These are phyloP conservation scores for Leiothrix lutea DNA, from an alignment of 2,113 vertebrate genomes.

Conservation along the genomic window DNA sequence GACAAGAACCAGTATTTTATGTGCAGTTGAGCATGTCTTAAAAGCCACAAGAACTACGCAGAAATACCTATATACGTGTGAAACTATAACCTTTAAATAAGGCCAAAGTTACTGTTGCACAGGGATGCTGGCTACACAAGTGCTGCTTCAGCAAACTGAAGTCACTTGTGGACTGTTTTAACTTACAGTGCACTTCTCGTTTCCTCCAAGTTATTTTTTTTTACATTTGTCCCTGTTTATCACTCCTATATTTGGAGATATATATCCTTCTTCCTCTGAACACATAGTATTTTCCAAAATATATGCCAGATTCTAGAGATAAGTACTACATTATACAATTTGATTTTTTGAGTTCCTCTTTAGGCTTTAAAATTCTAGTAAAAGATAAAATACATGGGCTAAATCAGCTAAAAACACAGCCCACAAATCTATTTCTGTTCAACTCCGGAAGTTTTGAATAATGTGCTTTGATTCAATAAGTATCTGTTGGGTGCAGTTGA, in stretches of 20 bases:
- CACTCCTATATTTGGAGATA: background rate
- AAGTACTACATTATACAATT: constrained; percentile 1
- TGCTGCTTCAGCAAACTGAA: background rate
- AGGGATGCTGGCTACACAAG: background rate
- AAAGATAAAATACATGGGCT: background rate
- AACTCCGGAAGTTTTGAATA: background rate
- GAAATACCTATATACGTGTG: too few relatives aligned
- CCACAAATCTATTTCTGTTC: background rate
- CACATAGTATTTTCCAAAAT: constrained; percentile 36
- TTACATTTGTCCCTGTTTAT: background rate
- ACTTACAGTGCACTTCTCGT: background rate
- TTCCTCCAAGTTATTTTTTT: background rate
- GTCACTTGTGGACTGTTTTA: background rate
- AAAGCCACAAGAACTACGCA: background rate
- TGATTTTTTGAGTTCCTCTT: constrained; percentile 28
- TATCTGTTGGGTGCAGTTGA: background rate
- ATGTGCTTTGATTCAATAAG: background rate
- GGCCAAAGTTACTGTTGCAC: background rate
- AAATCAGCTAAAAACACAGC: background rate
- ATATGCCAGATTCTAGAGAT: constrained; percentile 4
- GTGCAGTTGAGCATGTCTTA: background rate
- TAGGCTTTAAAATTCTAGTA: constrained; percentile 29
- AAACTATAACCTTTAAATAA: background rate
- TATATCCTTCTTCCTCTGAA: background rate
- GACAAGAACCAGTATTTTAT: background rate